Base-by-base conservation (phyloP, 2,888 invertebrate species). In the Dasysyrphus albostriatus region DNA sequence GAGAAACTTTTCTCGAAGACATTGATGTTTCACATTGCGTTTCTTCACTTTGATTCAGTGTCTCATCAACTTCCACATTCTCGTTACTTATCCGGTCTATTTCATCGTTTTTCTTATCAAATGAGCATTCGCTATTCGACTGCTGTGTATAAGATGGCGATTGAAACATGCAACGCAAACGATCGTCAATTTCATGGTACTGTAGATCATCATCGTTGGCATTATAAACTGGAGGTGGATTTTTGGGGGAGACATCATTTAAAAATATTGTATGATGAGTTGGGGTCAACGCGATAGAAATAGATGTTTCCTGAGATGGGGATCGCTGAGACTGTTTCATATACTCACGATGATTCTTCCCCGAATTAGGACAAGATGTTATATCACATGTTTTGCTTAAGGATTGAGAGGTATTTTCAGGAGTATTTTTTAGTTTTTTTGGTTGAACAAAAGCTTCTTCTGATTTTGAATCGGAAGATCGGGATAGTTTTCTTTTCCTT, bases 161-260 rank as follows among this genome's bases (percentile, higher is more conserved):
- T 65, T 89, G 88, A 69, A 90, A 90, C 67, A 90, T 89, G 16
- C 77, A 84, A 61, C 89, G 83, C 80, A 90, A 54, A 39, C 88
- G 88, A 16, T 89, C 88, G 65, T 90, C 90, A 59, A 90, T 89
- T 61, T 89, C 90, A 10, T 73, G 87, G 29, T 89, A 89, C 58
- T 89, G 82, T 9, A 72, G 58, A 69, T 88, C 88, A 83, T 90
- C 89, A 16, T 88, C 89, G 19, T 82, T 82, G 9, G 78, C 78
- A 73, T 88, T 89, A 2, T 81, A 85, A 1, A 63, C 54, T 34
- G 42, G 49, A 24, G 77, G 76, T 19, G 67, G 74, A 34, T 47
- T n/a, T 6, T 47, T 59, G 9, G 80, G 42, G 1, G 39, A 77
- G 4, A 47, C 87, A 37, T 89, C 89, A 6, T 70, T 82, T 54